A percentile compares a stretch with the other conserved stretches of the same genome.
Evolutionary conservation across 92 coral and sea anemone genomes (phyloP).

Genomic region (Epizoanthus fatuus): DNA sequence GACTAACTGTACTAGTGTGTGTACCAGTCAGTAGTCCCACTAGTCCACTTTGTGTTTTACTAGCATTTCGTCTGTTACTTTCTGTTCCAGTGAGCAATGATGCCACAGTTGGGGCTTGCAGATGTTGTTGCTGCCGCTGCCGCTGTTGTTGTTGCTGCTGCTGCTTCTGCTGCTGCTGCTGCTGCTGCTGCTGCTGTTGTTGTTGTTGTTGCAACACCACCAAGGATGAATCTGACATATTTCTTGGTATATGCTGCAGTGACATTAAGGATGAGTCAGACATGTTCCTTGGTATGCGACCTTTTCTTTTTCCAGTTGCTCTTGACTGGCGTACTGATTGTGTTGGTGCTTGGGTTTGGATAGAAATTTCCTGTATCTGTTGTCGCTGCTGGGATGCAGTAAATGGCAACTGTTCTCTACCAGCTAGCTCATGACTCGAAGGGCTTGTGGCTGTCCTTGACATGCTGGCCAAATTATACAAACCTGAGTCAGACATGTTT

Average conservation of each 20-base stretch:
- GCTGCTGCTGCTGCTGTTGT: slow-evolving; percentile 24
- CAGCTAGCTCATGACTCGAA: neutral
- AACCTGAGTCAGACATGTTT: slow-evolving; percentile 96
- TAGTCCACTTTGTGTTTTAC: slow-evolving; percentile 16
- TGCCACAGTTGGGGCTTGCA: slow-evolving; percentile 51
- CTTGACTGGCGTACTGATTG: slow-evolving; percentile 41
- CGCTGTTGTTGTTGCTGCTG: slow-evolving; percentile 27
- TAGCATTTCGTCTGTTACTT: neutral
- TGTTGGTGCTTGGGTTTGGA: slow-evolving; percentile 55
- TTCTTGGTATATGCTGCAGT: slow-evolving; percentile 76
- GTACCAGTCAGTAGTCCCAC: slow-evolving; percentile 3
- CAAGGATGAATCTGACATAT: slow-evolving; percentile 66
- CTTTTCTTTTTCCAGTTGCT: slow-evolving; percentile 63
- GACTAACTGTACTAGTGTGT: neutral
- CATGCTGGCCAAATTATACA: slow-evolving; percentile 71
- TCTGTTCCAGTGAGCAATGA: slow-evolving; percentile 51
- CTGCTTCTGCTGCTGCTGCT: slow-evolving; percentile 41
- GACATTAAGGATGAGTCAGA: slow-evolving; percentile 93
- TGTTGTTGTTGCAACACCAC: slow-evolving; percentile 37
- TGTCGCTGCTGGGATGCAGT: slow-evolving; percentile 22
- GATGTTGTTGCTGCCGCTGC: slow-evolving; percentile 44
- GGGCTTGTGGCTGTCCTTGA: slow-evolving; percentile 51
- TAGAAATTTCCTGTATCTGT: slow-evolving; percentile 46
- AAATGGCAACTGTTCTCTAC: slow-evolving; percentile 6
- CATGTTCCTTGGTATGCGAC: slow-evolving; percentile 89